Evolutionary conservation across 2,888 invertebrate genomes (phyloP), one percentile per base, ranked within the genome.

Genomic region (Yponomeuta plumbellus): DNA sequence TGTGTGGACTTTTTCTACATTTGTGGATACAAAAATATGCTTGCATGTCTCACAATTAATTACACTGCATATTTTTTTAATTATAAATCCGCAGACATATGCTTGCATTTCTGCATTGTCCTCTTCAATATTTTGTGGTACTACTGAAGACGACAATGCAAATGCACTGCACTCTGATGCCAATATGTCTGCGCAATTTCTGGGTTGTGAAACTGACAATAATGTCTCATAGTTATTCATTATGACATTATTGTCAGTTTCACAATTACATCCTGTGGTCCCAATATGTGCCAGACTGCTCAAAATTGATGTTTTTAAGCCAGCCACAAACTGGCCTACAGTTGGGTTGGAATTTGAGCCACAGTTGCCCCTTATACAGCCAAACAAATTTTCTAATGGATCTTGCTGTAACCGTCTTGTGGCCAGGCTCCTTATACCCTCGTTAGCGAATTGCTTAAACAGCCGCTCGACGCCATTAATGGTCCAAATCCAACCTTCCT

Each of bases 281-380:
- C 40, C 21, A 26, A 17, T n/a, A 17, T 67, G 63, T n/a, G 64
- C 17, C 23, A 68, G 61, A 61, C 67, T 67, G n/a, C 22, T 61
- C 13, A 68, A 44, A 13, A 68, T 63, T 20, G 68, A 68, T 6
- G 70, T 69, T 67, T 69, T 70, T 1, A 69, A 8, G 11, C 70
- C 70, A 2, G 70, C 68, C 8, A 70, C 61, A 68, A 72, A 72
- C 61, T 72, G 70, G 17, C 21, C n/a, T 17, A 69, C 34, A 20
- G 70, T 72, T n/a, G 70, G 70, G 56, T 69, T 72, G 34, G 39
- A 34, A 40, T 70, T 71, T 0, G 68, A 70, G n/a, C 70, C 68
- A 67, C 70, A 69, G 57, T 66, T 68, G 13, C 64, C 67, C 21
- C 70, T 57, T 13, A 70, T 67, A 58, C 70, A 71, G 59, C 70